A percentile compares a stretch with the other conserved stretches of the same genome.
Evolutionary conservation across 2,888 invertebrate species (phyloP).

Genomic region (Diloba caeruleocephala): DNA sequence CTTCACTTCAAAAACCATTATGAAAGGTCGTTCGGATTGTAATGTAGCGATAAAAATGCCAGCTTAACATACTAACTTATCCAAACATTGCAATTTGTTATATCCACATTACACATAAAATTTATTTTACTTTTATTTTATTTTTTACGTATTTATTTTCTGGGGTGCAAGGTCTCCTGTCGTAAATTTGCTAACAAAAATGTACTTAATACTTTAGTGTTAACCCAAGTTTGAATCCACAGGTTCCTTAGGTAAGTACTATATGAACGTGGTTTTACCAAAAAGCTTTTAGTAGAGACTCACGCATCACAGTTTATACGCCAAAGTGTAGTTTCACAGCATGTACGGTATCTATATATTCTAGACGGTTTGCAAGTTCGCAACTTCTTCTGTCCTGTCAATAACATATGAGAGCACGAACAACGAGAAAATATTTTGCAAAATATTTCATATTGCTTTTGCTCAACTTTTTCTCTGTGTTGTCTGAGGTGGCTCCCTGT

Average conservation of each 20-base stretch:
- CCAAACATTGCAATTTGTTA: slow-evolving; percentile 41
- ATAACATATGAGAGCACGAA: slow-evolving; percentile 45
- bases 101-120: slow-evolving; percentile 4
- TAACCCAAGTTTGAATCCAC: slow-evolving; percentile 33
- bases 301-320: slow-evolving; percentile 22
- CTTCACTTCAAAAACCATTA: slow-evolving; percentile 53
- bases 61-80: slow-evolving; percentile 49
- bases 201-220: background rate
- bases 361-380: slow-evolving; percentile 23
- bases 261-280: slow-evolving; percentile 17
- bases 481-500: slow-evolving; percentile 19
- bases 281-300: slow-evolving; percentile 31
- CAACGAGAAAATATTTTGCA: slow-evolving; percentile 33
- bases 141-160: slow-evolving; percentile 29
- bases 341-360: slow-evolving; percentile 23
- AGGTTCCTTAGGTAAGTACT: slow-evolving; percentile 47
- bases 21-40: slow-evolving; percentile 56
- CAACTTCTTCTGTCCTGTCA: slow-evolving; percentile 38
- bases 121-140: slow-evolving; percentile 19
- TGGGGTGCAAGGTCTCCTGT: slow-evolving; percentile 34
- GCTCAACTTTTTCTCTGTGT: slow-evolving; percentile 42
- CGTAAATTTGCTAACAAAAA: slow-evolving; percentile 22
- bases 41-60: slow-evolving; percentile 55
- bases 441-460: slow-evolving; percentile 44
- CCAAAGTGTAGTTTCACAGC: slow-evolving; percentile 21